phyloP scores from a whole-genome alignment of 1,140 invertebrate species.

The Cepaea nemoralis region DNA sequence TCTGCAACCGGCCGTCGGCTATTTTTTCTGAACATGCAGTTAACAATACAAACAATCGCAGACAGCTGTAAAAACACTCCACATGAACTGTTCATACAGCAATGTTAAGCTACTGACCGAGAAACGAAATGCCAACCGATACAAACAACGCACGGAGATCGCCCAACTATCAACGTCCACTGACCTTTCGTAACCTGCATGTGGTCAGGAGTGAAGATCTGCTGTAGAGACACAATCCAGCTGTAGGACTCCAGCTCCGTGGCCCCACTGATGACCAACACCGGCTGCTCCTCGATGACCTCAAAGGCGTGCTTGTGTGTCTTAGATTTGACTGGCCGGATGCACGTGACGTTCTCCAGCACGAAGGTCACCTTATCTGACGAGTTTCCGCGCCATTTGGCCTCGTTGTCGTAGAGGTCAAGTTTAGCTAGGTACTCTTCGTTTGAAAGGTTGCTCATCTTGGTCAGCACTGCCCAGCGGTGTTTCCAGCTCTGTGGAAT shows the following conservation, averaged over 20 bases:
- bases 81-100: too few species aligned
- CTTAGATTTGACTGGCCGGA: slow-evolving; percentile 52
- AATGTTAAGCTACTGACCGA: too few species aligned
- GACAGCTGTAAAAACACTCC: too few species aligned
- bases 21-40: too few species aligned
- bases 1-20: too few species aligned
- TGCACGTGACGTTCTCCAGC: slow-evolving; percentile 52
- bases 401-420: slow-evolving; percentile 50
- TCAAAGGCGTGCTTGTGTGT: slow-evolving; percentile 57
- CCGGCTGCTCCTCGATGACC: slow-evolving; percentile 49
- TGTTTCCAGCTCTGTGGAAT: slow-evolving; percentile 56
- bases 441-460: slow-evolving; percentile 53
- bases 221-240: slow-evolving; percentile 52
- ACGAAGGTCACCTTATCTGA: slow-evolving; percentile 52
- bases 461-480: slow-evolving; percentile 57
- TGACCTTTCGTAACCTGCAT: slow-evolving; percentile 39
- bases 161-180: too few species aligned
- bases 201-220: slow-evolving; percentile 51
- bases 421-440: slow-evolving; percentile 49
- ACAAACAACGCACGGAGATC: too few species aligned
- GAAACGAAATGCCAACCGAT: too few species aligned
- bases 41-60: too few species aligned
- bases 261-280: slow-evolving; percentile 51
- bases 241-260: slow-evolving; percentile 49
- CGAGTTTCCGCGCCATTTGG: slow-evolving; percentile 31